phyloP scores from a whole-genome alignment of 1,140 invertebrate genomes.

The Adelges cooleyi region DNA sequence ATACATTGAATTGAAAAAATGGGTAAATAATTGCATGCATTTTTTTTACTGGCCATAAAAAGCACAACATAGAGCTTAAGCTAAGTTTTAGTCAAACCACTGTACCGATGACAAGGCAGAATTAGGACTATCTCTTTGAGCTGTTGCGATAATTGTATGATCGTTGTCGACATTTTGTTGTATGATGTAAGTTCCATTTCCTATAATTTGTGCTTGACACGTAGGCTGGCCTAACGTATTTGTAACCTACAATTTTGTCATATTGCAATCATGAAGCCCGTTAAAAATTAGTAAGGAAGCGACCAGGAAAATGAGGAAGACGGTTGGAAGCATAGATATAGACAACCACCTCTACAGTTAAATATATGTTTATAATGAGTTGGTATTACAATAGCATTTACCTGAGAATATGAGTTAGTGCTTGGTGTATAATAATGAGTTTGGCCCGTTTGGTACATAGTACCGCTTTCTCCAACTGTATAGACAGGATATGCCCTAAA shows the following conservation, averaged over 20 bases:
- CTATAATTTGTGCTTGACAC: constrained; percentile 43
- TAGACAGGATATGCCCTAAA: constrained; percentile 71
- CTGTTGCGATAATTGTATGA: constrained; percentile 46
- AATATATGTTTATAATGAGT: no score
- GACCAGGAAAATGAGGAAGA: no score
- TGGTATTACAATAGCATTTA: constrained; percentile 15
- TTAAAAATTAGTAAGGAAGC: neutral
- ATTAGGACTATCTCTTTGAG: constrained; percentile 60
- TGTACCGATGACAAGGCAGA: constrained; percentile 38
- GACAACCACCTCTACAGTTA: no score
- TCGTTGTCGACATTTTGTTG: constrained; percentile 51
- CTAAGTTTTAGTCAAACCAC: neutral
- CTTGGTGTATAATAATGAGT: constrained; percentile 50
- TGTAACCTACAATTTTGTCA: constrained; percentile 34
- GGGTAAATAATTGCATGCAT: neutral
- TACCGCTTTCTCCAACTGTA: constrained; percentile 60
- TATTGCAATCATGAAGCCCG: neutral
- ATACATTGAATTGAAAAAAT: constrained; percentile 30
- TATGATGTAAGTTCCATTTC: constrained; percentile 50
- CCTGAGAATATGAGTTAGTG: constrained; percentile 25
- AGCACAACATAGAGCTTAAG: constrained; percentile 34
- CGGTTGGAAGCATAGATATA: no score
- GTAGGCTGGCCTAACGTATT: constrained; percentile 36
- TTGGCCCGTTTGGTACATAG: constrained; percentile 56
- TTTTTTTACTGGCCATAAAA: constrained; percentile 36